phyloP scores from a whole-genome alignment of 2,113 vertebrate genomes.

The Lasiurus borealis region DNA sequence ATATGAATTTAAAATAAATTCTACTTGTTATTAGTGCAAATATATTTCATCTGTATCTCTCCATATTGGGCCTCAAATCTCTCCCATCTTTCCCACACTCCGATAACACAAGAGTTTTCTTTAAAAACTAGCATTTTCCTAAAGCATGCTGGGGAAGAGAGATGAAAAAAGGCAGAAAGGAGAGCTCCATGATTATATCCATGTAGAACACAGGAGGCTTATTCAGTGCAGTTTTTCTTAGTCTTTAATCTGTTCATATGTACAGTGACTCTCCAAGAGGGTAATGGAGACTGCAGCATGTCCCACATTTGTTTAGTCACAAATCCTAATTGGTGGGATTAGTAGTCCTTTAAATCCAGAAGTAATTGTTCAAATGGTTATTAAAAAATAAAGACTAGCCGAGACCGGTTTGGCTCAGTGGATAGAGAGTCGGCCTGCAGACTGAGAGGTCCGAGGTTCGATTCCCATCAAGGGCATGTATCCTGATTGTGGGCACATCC shows the following conservation, averaged over 20 bases:
- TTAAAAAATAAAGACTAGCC: slow-evolving; percentile 34
- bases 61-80: background rate
- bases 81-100: background rate
- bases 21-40: background rate
- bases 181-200: background rate
- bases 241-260: background rate
- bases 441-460: too few relatives aligned
- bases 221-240: background rate
- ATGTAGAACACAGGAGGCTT: background rate
- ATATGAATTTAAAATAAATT: background rate
- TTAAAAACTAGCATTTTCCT: background rate
- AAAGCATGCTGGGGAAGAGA: background rate
- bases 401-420: too few relatives aligned
- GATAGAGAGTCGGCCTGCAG: too few relatives aligned
- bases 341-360: background rate
- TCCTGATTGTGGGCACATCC: too few relatives aligned
- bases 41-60: background rate
- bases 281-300: background rate
- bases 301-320: background rate
- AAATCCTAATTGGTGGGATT: background rate
- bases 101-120: background rate
- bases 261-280: background rate
- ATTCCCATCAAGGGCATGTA: too few relatives aligned
- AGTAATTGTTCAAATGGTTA: slow-evolving; percentile 6
- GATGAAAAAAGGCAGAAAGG: background rate